These are phyloP conservation scores for Aleadryas rufinucha DNA, from an alignment of 2,113 vertebrate species.

Conservation along the genomic window DNA sequence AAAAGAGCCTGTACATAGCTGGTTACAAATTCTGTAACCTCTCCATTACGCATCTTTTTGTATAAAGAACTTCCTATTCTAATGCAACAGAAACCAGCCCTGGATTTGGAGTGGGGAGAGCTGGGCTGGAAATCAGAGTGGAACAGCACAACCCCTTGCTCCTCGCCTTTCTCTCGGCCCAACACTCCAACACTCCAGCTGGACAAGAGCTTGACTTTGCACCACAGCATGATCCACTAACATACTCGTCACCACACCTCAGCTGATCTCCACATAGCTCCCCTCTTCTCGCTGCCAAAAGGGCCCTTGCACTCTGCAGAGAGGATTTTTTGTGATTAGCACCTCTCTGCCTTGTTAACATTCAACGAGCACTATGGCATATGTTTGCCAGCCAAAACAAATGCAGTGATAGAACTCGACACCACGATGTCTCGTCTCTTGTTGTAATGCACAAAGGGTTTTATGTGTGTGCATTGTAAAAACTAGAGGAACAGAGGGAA, in stretches of 20 bases:
- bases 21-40: neutral
- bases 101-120: neutral
- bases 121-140: neutral
- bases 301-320: neutral
- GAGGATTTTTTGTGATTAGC: neutral
- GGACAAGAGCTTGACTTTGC: neutral
- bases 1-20: neutral
- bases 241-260: accelerated
- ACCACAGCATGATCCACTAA: neutral
- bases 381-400: neutral
- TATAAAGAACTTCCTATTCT: neutral
- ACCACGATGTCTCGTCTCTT: accelerated
- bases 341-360: neutral
- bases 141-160: neutral
- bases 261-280: neutral
- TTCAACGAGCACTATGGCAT: neutral
- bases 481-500: neutral
- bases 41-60: neutral
- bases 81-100: neutral
- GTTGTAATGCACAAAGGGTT: neutral
- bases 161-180: neutral
- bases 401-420: neutral
- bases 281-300: neutral
- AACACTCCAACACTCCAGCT: accelerated
- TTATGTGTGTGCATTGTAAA: accelerated